A percentile compares a stretch with the other conserved stretches of the same genome.
phyloP scores from a whole-genome alignment of 35 echinoderm and acorn worm species.

The Hemicentrotus pulcherrimus region DNA sequence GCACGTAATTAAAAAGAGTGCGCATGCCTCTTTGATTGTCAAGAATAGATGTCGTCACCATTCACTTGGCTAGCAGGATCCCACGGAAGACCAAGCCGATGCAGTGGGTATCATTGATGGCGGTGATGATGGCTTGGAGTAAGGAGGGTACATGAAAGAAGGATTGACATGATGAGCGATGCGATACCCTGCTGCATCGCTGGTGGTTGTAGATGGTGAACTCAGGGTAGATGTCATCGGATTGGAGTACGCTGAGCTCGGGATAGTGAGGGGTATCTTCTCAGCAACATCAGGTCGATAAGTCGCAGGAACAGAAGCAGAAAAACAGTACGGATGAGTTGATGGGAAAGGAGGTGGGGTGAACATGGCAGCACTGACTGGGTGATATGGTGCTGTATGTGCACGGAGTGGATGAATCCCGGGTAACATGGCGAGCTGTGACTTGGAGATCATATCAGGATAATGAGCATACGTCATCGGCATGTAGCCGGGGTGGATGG shows the following conservation, averaged over 20 bases:
- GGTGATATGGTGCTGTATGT: background rate
- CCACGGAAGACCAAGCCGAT: background rate
- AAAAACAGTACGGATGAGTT: background rate
- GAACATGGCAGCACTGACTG: background rate
- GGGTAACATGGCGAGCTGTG: background rate
- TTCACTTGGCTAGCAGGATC: background rate
- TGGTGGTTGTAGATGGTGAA: background rate
- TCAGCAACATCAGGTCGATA: background rate
- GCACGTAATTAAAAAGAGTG: background rate
- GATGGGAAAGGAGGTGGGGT: background rate
- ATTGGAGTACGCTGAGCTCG: background rate
- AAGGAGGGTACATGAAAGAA: background rate
- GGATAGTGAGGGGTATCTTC: background rate
- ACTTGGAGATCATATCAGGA: background rate
- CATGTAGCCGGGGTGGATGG: slow-evolving; percentile 50
- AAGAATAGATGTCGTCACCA: background rate
- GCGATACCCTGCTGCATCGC: background rate
- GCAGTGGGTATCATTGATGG: background rate
- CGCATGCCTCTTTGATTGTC: background rate
- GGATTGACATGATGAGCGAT: background rate
- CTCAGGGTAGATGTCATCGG: background rate
- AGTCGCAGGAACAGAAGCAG: background rate
- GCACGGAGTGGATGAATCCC: background rate
- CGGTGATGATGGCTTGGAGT: background rate
- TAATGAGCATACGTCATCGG: slow-evolving; percentile 49